Evolutionary conservation across 1,140 invertebrate genomes (phyloP).

Genomic region (Hirudo medicinalis): DNA sequence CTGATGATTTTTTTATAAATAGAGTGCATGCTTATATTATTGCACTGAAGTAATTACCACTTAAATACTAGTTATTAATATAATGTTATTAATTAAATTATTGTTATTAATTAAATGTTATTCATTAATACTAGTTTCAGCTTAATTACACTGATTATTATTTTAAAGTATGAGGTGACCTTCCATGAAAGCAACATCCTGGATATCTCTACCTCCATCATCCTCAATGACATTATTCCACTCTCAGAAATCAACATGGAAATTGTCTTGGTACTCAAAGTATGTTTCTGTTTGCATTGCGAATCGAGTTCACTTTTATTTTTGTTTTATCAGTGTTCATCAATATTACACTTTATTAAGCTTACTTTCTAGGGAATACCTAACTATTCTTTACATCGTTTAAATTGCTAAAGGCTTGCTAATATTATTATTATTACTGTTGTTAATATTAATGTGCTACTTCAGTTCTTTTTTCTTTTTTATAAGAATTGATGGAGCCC

Average conservation of each 20-base stretch:
- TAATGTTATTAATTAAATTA: too few species aligned
- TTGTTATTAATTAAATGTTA: not conserved
- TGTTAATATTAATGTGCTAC: not conserved
- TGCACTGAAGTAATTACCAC: not conserved
- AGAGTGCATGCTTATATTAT: not conserved
- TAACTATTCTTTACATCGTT: too few species aligned
- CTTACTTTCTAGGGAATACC: too few species aligned
- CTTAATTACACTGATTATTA: not conserved
- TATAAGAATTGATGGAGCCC: too few species aligned
- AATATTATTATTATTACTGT: constrained; percentile 12
- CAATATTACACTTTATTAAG: too few species aligned
- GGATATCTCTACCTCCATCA: constrained; percentile 92
- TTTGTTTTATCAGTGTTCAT: too few species aligned
- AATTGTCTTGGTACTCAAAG: constrained; percentile 82
- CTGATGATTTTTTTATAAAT: too few species aligned
- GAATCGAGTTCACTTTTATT: too few species aligned
- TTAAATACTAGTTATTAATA: not conserved
- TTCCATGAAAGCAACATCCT: constrained; percentile 96
- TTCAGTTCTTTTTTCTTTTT: too few species aligned
- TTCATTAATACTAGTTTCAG: not conserved
- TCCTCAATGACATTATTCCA: constrained; percentile 94
- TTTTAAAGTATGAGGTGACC: constrained; percentile 80
- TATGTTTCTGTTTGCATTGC: constrained; percentile 20
- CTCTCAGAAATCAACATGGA: constrained; percentile 91
- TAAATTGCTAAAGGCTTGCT: too few species aligned